These are phyloP conservation scores for Heteromormyrus szaboi DNA, from an alignment of 2,797 vertebrate species.

Conservation along the genomic window DNA sequence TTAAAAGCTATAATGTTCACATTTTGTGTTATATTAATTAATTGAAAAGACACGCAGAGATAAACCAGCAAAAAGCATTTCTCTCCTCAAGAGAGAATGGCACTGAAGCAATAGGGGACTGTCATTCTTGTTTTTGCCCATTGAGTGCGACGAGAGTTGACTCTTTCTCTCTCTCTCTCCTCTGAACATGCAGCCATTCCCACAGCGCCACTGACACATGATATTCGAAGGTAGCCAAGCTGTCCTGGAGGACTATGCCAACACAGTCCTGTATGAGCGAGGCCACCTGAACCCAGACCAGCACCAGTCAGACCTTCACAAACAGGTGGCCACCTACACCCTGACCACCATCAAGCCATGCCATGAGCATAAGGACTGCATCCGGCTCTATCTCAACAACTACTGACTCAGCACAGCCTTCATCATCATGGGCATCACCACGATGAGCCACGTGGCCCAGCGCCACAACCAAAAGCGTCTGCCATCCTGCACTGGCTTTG, in stretches of 20 bases:
- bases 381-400: constrained; percentile 57
- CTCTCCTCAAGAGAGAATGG: neutral
- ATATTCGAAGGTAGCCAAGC: constrained; percentile 64
- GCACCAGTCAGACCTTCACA: constrained; percentile 54
- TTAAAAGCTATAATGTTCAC: neutral
- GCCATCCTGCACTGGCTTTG: constrained; percentile 58
- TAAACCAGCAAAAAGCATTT: neutral
- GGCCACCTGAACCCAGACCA: constrained; percentile 60
- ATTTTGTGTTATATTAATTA: neutral
- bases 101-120: neutral
- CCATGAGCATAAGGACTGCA: constrained; percentile 49
- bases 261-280: constrained; percentile 55
- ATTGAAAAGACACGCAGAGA: neutral
- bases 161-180: neutral
- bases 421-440: constrained; percentile 57
- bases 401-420: constrained; percentile 53
- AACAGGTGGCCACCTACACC: constrained; percentile 56
- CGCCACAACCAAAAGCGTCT: constrained; percentile 61
- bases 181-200: constrained; percentile 56
- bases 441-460: constrained; percentile 53
- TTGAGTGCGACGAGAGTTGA: neutral
- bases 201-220: constrained; percentile 59
- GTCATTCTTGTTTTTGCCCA: neutral
- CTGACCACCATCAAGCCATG: constrained; percentile 58
- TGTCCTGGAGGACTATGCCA: constrained; percentile 55